Evolutionary conservation across 2,888 invertebrate genomes (phyloP), one percentile per base, ranked within the genome.

Genomic region (Diplazon laetatorius): DNA sequence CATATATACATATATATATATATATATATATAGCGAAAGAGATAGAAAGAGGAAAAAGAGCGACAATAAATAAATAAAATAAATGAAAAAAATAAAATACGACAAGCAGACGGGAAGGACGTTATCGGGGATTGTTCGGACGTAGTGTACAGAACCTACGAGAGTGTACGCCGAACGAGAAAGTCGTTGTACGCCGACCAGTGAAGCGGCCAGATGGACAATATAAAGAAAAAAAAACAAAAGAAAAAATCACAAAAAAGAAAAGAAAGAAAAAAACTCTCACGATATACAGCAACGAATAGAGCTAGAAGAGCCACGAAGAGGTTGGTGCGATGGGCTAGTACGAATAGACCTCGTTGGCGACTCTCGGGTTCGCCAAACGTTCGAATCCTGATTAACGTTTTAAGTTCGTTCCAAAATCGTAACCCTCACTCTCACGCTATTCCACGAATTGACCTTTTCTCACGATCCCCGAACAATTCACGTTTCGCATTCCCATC

Each of bases 311-410:
- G 16, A 18, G 20, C 8, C 20, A 30, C 16, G 42, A 10, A 59
- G n/a, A 2, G 16, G 22, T 10, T 30, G n/a, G 22, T 18, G 16
- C 30, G 16, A 9, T 48, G 46, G 22, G 48, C 30, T 30, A 50
- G 44, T 52, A 66, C 22, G 12, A 14, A 37, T 65, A 69, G 70
- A n/a, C n/a, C 22, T 59, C 42, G 14, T 52, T 42, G 18, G 18
- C 60, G 66, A 76, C 46, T 66, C 55, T 22, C 46, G 59, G 60
- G 62, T 62, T 72, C 39, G 66, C 52, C 30, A 6, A 30, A 30
- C 71, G 37, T 52, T 68, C 76, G 37, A 65, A 76, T 66, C 66
- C 76, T 66, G 76, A 76, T 76, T 76, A 76, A 76, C 76, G 76
- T 76, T 76, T 76, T 68, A 72, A 76, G 71, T 71, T n/a, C 50